Base-by-base conservation (phyloP, 2,113 vertebrate genomes). In the Rallus limicola region DNA sequence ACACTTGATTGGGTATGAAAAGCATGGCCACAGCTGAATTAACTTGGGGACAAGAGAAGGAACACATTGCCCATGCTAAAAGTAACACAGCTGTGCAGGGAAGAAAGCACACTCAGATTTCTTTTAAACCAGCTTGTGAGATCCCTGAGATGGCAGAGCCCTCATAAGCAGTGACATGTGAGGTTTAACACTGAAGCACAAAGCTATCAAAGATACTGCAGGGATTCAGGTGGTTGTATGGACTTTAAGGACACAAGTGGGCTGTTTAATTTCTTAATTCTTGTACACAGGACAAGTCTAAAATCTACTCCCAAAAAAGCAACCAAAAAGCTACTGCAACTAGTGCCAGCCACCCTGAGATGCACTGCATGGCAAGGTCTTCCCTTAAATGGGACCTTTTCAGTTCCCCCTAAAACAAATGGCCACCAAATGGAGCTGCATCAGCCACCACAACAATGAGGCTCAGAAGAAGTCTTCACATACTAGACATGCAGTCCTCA, bases 1-100 rank as follows among this genome's bases (percentile, higher is more conserved):
- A 97, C 96, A 97, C 93, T 95, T 93, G 92, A 95, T 59, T 97
- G 95, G 87, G 84, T 90, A 95, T 97, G 96, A 97, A 96, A 96
- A 93, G 87, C 95, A 90, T 56, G 64, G 84, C 72, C 79, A 56
- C 72, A 89, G 88, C 74, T 92, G 87, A 95, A 90, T 84, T 88
- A 71, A 55, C 81, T 14, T 82, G 92, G 74, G 71, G 74, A 83
- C 58, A 55, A 31, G n/a, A 81, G 38, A 59, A 36, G 38, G 82
- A 83, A 64, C 53, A 65, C 29, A 8, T 1, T 71, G 65, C n/a
- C 74, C 38, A 15, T 44, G 24, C 56, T 82, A 15, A 8, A 64
- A 92, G 77, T 3, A 46, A 59, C 14, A 64, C 23, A 90, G 72
- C 69, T 82, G 70, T 52, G 55, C 62, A 82, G 34, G 8, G 67